Evolutionary conservation across 2,888 invertebrate species (phyloP).

Genomic region (Lomographa bimaculata): DNA sequence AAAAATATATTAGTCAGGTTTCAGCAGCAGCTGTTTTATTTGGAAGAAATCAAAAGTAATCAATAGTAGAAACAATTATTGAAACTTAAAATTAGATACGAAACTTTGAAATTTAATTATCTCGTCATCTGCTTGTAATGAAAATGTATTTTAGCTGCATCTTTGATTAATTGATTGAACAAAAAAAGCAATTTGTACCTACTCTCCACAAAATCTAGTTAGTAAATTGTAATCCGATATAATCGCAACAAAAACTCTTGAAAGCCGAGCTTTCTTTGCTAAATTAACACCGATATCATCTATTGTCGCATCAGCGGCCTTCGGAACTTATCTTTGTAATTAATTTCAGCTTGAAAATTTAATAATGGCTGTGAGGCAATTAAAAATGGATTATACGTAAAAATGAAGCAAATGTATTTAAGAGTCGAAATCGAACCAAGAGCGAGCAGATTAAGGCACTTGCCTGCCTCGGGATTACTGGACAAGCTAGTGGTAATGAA

Average conservation of each 20-base stretch:
- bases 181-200: slow-evolving; percentile 2
- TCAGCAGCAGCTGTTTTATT: too few relatives aligned
- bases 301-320: slow-evolving; percentile 70
- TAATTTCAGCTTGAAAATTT: slow-evolving; percentile 73
- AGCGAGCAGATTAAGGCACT: slow-evolving; percentile 77
- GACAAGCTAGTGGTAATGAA: slow-evolving; percentile 80
- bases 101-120: too few relatives aligned
- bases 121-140: too few relatives aligned
- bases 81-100: too few relatives aligned
- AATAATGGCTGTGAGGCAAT: slow-evolving; percentile 71
- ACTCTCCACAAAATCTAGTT: slow-evolving; percentile 31
- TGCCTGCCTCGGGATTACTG: slow-evolving; percentile 70
- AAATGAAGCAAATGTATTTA: slow-evolving; percentile 74
- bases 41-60: too few relatives aligned
- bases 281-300: slow-evolving; percentile 75
- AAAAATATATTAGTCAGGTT: too few relatives aligned
- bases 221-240: slow-evolving; percentile 39
- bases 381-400: slow-evolving; percentile 80
- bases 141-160: too few relatives aligned
- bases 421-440: slow-evolving; percentile 72
- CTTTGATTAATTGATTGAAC: background rate
- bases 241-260: slow-evolving; percentile 32
- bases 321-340: slow-evolving; percentile 68
- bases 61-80: too few relatives aligned
- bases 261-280: slow-evolving; percentile 62